phyloP scores from a whole-genome alignment of 2,888 invertebrate species.

The Mylabris sibirica region DNA sequence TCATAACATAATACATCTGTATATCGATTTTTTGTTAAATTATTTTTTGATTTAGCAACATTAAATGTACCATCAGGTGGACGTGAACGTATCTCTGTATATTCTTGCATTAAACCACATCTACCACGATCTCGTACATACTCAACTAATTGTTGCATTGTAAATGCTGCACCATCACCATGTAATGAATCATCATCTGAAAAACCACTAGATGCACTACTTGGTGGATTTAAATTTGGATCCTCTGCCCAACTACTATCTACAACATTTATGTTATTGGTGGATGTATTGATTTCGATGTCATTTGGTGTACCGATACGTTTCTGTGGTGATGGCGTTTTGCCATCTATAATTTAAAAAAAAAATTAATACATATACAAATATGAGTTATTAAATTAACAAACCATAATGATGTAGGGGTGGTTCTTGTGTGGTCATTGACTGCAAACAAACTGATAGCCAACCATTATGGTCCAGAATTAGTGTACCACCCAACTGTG shows the following conservation, averaged over 20 bases:
- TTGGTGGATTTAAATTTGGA: slow-evolving; percentile 71
- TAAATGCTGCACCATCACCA: slow-evolving; percentile 72
- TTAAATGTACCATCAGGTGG: slow-evolving; percentile 89
- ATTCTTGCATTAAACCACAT: slow-evolving; percentile 85
- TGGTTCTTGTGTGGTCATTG: slow-evolving; percentile 76
- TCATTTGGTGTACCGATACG: slow-evolving; percentile 59
- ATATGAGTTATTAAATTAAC: slow-evolving; percentile 20
- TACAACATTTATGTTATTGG: slow-evolving; percentile 57
- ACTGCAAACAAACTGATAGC: slow-evolving; percentile 70
- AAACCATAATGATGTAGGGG: slow-evolving; percentile 56
- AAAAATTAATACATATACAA: neutral
- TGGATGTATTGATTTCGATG: slow-evolving; percentile 61
- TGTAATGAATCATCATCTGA: slow-evolving; percentile 89
- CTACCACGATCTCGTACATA: slow-evolving; percentile 79
- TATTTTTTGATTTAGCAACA: slow-evolving; percentile 79
- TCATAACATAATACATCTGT: slow-evolving; percentile 97
- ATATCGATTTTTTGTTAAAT: slow-evolving; percentile 87
- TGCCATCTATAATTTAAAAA: slow-evolving; percentile 51
- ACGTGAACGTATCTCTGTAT: slow-evolving; percentile 82
- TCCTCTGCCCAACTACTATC: slow-evolving; percentile 63
- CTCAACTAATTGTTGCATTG: slow-evolving; percentile 78
- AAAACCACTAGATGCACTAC: slow-evolving; percentile 82
- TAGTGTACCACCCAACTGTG: slow-evolving; percentile 86
- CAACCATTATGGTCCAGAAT: slow-evolving; percentile 90
- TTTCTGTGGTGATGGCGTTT: slow-evolving; percentile 58